Percentiles rank a stretch among this genome's conserved stretches.
These are phyloP conservation scores for Schlechtendalia chinensis DNA, from an alignment of 1,140 invertebrate genomes.

Conservation along the genomic window DNA sequence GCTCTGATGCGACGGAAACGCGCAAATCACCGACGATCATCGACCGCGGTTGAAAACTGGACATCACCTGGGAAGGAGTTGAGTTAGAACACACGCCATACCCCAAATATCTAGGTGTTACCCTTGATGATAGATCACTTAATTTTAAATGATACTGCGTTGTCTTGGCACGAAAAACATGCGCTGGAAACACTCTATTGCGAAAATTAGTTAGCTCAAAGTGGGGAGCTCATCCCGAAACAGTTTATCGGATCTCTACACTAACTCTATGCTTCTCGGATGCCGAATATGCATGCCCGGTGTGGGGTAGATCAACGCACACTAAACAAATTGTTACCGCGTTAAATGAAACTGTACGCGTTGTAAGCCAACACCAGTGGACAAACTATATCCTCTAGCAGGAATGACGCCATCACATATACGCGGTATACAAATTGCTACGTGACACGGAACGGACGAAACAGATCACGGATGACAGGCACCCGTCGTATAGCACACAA, in stretches of 20 bases:
- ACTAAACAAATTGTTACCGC: conserved; percentile 2
- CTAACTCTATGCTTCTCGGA: not conserved
- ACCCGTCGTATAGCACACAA: no score
- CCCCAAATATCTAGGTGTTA: conserved; percentile 38
- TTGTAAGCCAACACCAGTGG: conserved; percentile 1
- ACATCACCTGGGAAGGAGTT: conserved; percentile 14
- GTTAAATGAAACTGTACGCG: not conserved
- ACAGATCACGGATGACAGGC: no score
- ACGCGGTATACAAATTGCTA: not conserved
- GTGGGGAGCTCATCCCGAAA: not conserved
- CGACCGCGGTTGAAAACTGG: no score
- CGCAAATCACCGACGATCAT: no score
- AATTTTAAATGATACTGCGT: conserved; percentile 27
- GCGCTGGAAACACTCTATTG: conserved; percentile 27
- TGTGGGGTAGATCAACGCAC: not conserved
- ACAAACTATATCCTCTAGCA: no score
- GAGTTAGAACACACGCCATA: no score
- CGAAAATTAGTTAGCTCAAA: conserved; percentile 10
- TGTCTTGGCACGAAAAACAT: conserved; percentile 16
- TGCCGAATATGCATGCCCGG: not conserved
- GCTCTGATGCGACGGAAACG: no score
- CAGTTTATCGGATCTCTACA: not conserved
- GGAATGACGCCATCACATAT: not conserved
- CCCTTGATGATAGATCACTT: conserved; percentile 30
- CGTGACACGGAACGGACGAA: no score